Conservation (phyloP, 1,140 invertebrate genomes). For the Bilobella aurantiaca region DNA sequence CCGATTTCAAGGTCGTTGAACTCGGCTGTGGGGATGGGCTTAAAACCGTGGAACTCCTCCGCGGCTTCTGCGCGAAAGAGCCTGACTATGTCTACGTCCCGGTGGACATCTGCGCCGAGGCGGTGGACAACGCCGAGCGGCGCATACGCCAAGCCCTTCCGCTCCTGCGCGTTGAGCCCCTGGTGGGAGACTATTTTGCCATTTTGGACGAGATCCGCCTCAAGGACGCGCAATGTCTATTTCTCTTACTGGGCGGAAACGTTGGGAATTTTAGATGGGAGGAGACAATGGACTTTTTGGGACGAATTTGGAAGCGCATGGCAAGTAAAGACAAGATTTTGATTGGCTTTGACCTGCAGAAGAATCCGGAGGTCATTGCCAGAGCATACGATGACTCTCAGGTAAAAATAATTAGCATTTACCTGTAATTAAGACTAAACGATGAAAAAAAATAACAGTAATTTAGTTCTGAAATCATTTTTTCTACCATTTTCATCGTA, state of each 20-base stretch:
- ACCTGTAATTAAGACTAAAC: no score
- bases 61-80: background rate
- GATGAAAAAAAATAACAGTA: no score
- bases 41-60: background rate
- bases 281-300: background rate
- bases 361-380: background rate
- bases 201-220: background rate
- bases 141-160: background rate
- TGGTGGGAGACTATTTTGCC: background rate
- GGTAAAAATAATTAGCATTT: no score
- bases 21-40: background rate
- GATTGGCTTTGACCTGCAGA: background rate
- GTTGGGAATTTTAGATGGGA: background rate
- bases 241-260: background rate
- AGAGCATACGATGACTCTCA: background rate
- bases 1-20: background rate
- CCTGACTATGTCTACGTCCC: constrained; percentile 1
- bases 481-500: no score
- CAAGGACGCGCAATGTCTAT: background rate
- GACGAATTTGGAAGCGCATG: background rate
- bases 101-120: background rate
- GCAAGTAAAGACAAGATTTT: background rate
- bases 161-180: background rate
- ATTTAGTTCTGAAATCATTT: no score
- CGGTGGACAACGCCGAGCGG: background rate